phyloP scores from a whole-genome alignment of 2,797 vertebrate genomes.

The Centroberyx gerrardi region DNA sequence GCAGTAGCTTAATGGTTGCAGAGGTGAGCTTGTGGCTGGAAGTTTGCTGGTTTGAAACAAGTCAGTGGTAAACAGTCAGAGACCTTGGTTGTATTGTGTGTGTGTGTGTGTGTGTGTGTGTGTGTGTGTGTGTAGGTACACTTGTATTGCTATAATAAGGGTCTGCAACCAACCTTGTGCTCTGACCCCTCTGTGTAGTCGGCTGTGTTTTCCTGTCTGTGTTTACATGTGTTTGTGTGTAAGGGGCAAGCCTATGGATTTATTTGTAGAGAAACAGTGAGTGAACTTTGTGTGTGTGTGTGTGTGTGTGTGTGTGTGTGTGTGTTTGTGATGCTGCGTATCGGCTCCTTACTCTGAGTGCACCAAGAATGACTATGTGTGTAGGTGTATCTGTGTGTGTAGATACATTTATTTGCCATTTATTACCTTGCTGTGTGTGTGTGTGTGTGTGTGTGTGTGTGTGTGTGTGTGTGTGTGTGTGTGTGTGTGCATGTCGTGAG shows the following conservation, averaged over 20 bases:
- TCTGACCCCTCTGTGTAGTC: slow-evolving; percentile 19
- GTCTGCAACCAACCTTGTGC: slow-evolving; percentile 1
- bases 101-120: background rate
- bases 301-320: background rate
- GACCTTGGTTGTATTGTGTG: no score
- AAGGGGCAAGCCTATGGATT: background rate
- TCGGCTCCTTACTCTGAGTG: no score
- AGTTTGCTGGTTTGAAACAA: slow-evolving; percentile 22
- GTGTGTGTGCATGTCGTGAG: background rate
- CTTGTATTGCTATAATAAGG: slow-evolving; percentile 25
- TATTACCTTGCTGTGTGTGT: no score
- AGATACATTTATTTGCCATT: background rate
- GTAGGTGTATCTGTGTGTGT: background rate
- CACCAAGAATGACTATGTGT: background rate
- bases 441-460: background rate
- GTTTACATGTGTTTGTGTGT: slow-evolving; percentile 7
- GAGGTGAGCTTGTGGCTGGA: background rate
- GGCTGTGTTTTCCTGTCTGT: background rate
- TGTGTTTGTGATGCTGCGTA: background rate
- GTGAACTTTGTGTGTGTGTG: background rate
- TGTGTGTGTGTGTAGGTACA: background rate
- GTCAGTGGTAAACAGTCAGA: background rate
- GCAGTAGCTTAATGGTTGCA: slow-evolving; percentile 8
- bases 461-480: background rate
- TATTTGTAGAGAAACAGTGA: slow-evolving; percentile 17